These are phyloP conservation scores for Rhagonycha fulva DNA, from an alignment of 2,888 invertebrate species.

Conservation along the genomic window DNA sequence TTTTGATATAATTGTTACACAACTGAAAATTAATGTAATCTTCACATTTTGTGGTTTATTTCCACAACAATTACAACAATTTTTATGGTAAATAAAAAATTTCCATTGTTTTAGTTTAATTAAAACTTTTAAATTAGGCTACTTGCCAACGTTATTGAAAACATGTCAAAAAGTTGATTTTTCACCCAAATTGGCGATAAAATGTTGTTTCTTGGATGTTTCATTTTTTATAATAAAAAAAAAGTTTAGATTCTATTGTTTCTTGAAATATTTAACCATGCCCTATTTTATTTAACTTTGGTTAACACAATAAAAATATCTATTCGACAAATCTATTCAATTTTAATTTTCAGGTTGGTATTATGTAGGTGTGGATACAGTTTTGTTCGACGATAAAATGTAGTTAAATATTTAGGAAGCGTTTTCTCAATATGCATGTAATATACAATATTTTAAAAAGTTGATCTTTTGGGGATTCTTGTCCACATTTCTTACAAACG, in stretches of 20 bases:
- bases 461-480: conserved; percentile 39
- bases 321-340: background rate
- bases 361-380: background rate
- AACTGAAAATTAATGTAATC: no score
- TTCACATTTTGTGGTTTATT: no score
- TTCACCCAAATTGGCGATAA: no score
- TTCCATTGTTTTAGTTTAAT: no score
- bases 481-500: conserved; percentile 45
- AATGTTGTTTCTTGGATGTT: background rate
- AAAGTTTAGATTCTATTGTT: no score
- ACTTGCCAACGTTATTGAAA: background rate
- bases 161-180: background rate
- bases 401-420: background rate
- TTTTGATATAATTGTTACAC: no score
- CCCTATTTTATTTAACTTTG: background rate
- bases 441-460: conserved; percentile 39
- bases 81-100: no score
- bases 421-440: conserved; percentile 28
- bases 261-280: background rate
- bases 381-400: background rate
- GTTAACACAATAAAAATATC: no score
- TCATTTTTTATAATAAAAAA: no score
- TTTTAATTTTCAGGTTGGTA: background rate
- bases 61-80: no score
- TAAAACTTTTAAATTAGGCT: background rate